phyloP scores from a whole-genome alignment of 2,797 vertebrate genomes.

The Sitta carolinensis region DNA sequence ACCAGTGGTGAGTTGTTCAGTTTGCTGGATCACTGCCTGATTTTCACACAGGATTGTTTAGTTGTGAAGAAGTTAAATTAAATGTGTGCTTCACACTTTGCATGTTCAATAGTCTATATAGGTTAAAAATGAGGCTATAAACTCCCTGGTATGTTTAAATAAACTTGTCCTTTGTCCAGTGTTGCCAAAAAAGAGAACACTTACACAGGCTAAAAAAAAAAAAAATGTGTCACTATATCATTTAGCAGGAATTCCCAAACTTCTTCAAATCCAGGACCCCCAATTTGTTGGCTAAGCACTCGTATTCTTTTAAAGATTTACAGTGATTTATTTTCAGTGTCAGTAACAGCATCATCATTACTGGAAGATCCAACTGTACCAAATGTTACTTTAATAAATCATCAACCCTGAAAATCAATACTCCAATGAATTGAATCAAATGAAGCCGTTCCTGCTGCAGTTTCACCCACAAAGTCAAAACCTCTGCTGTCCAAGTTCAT shows the following conservation, averaged over 20 bases:
- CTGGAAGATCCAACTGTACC: conserved; percentile 1
- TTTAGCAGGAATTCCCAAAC: not conserved
- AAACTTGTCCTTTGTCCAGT: not conserved
- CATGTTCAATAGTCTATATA: not conserved
- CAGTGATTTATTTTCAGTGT: conserved; percentile 58
- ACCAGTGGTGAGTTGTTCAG: not conserved
- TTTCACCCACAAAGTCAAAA: conserved; percentile 28
- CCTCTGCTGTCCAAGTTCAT: conserved; percentile 45
- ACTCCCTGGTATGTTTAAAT: not conserved
- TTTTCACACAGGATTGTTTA: not conserved
- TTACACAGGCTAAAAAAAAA: not conserved
- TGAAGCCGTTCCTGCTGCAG: conserved; percentile 34
- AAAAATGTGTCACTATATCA: not conserved
- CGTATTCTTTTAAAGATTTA: conserved; percentile 18
- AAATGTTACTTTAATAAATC: conserved; percentile 64
- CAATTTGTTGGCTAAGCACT: conserved; percentile 15
- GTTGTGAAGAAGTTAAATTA: not conserved
- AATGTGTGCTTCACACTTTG: not conserved
- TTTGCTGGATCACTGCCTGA: not conserved
- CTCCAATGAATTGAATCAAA: conserved; percentile 46
- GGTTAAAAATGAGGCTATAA: not conserved
- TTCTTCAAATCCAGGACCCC: not conserved
- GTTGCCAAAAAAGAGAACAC: not conserved
- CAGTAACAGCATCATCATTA: conserved; percentile 59
- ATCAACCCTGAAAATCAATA: conserved; percentile 54